phyloP scores from a whole-genome alignment of 2,888 invertebrate species.

The Zaprionus bogoriensis region DNA sequence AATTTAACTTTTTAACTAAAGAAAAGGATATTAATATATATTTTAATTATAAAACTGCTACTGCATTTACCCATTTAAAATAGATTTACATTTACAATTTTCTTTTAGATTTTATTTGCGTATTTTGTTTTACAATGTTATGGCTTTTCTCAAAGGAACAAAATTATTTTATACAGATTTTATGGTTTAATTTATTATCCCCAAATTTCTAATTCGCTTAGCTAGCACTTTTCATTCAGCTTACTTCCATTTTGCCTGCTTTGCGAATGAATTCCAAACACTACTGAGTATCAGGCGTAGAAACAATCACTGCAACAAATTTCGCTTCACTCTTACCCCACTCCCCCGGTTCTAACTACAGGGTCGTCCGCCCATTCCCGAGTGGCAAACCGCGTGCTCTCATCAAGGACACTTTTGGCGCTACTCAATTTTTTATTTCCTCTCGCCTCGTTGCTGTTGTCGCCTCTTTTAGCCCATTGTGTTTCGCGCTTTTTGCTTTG shows the following conservation, averaged over 20 bases:
- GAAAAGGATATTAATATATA: too few species aligned
- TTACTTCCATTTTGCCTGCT: background rate
- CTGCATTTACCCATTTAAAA: background rate
- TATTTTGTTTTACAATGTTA: background rate
- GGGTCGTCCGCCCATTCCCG: too few species aligned
- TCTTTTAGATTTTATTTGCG: background rate
- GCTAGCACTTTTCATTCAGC: background rate
- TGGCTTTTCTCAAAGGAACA: too few species aligned
- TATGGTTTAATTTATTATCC: background rate
- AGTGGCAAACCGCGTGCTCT: slow-evolving; percentile 53
- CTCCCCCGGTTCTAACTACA: too few species aligned
- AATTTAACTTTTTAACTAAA: too few species aligned
- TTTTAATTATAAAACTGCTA: too few species aligned
- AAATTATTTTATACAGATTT: background rate
- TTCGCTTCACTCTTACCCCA: background rate
- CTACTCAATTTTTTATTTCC: slow-evolving; percentile 19
- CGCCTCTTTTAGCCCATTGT: background rate
- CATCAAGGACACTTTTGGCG: slow-evolving; percentile 49
- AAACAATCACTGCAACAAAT: background rate
- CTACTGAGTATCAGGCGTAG: background rate
- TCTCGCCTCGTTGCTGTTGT: background rate
- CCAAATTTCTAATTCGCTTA: background rate
- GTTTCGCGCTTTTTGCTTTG: slow-evolving; percentile 19
- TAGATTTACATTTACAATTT: background rate
- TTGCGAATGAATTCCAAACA: background rate